Conservation (phyloP, 2,113 vertebrate genomes). For the Chamaea fasciata region DNA sequence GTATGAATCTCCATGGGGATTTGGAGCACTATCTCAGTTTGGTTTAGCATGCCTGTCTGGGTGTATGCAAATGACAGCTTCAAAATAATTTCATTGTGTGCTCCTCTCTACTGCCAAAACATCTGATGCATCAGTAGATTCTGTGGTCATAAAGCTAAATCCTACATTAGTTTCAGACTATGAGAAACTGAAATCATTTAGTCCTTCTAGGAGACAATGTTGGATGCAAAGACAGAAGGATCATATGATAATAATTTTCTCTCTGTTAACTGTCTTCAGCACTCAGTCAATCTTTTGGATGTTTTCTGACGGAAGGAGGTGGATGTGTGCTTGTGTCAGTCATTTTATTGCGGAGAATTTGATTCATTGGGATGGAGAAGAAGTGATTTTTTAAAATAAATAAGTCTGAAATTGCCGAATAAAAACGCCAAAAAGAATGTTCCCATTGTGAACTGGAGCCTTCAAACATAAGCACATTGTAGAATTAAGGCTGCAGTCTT, state of each 20-base stretch:
- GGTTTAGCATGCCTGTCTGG: slow-evolving; percentile 4
- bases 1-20: not conserved
- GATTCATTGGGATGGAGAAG: not conserved
- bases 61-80: not conserved
- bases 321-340: not conserved
- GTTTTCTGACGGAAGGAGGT: not conserved
- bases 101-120: not conserved
- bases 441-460: not conserved
- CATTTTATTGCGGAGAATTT: not conserved
- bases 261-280: not conserved
- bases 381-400: not conserved
- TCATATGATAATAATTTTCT: not conserved
- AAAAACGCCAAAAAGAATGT: not conserved
- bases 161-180: not conserved
- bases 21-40: not conserved
- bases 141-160: not conserved
- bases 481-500: not conserved
- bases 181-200: not conserved
- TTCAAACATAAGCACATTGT: not conserved
- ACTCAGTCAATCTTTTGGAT: not conserved
- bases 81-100: not conserved
- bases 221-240: not conserved
- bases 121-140: not conserved
- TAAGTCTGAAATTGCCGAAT: not conserved
- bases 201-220: not conserved